Evolutionary conservation across 2,113 vertebrate genomes (phyloP), one percentile per base, ranked within the genome.

Genomic region (Scomber japonicus): DNA sequence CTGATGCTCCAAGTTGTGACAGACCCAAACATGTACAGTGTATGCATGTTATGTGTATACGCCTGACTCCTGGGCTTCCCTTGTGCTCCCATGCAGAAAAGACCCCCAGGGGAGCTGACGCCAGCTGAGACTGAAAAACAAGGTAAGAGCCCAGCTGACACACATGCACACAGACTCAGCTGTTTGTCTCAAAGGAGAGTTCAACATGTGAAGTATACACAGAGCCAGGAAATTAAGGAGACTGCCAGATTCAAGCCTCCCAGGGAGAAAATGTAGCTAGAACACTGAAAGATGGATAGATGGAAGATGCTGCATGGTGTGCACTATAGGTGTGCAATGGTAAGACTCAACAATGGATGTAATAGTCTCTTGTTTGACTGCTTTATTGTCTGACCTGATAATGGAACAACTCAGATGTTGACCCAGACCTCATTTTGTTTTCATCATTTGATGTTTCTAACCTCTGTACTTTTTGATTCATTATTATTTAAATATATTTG

Each of bases 61-160:
- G 63, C 59, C 80, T 74, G 50, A 80, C 88, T 94, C 63, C 75
- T 76, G 87, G 91, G 84, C 90, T 89, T 90, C 75, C 93, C 89
- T 75, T 93, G 94, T 91, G 93, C 92, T 84, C 85, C 89, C 93
- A 94, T 91, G 93, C 92, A 19, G 82, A 93, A 88, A 94, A 66
- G 64, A 85, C 76, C 89, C 95, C 91, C 93, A 71, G 82, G 95
- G 94, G 94, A 93, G 60, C 61, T 69, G 85, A 86, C 8, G 72
- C 92, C 94, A 96, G 94, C 94, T 95, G 94, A 95, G 88, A 89
- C 88, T 84, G 78, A 94, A 94, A 94, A 95, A 95, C 94, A 96
- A 95, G 95, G 95, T 96, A 94, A 91, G 95, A 87, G 86, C 90
- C 90, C 94, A 94, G 93, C 93, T 94, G 93, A 96, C 73, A 91